Base-by-base conservation (phyloP, 2,888 invertebrate genomes). In the Sicus ferrugineus region DNA sequence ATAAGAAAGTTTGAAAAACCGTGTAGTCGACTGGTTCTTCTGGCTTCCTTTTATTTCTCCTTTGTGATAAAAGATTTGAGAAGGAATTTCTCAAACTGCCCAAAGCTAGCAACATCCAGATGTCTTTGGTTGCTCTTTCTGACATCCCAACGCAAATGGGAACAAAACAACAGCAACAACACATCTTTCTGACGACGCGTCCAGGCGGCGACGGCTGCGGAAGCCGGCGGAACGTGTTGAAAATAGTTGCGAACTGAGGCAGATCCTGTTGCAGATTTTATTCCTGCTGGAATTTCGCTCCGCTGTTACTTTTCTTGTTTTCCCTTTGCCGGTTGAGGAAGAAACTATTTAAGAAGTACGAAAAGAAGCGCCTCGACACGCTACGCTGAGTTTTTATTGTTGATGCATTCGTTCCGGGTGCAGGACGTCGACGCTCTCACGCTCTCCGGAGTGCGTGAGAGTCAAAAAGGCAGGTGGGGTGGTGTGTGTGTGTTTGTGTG, bases 211-310 rank as follows among this genome's bases (percentile, higher is more conserved):
- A 42, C 26, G 42, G 42, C 4, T 54, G 9, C 54, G 54, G 26
- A 54, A 54, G 14, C 28, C 61, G 61, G 42, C 38, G 42, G 38
- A 59, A 42, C 23, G 61, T 61, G 61, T 42, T 61, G 61, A 61
- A 61, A 61, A 61, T 61, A 61, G 61, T 42, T 61, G 16, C 42
- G 42, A 61, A 61, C 23, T 61, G 61, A 61, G 42, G 38, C 61
- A 42, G 42, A 61, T 61, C 42, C 61, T 42, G 42, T 61, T 42
- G 28, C 23, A 54, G 28, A 14, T 23, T 28, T 14, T 28, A 26
- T 23, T 28, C 4, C 16, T 23, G 2, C 14, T 23, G 14, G 7
- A n/a, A 11, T 52, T 52, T 52, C 52, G 3, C 6, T 52, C 19
- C 19, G 52, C 46, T 5, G 19, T 61, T 61, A 21, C 21, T 63